Conservation (phyloP, 2,113 vertebrate genomes). For the Oncorhynchus masou region DNA sequence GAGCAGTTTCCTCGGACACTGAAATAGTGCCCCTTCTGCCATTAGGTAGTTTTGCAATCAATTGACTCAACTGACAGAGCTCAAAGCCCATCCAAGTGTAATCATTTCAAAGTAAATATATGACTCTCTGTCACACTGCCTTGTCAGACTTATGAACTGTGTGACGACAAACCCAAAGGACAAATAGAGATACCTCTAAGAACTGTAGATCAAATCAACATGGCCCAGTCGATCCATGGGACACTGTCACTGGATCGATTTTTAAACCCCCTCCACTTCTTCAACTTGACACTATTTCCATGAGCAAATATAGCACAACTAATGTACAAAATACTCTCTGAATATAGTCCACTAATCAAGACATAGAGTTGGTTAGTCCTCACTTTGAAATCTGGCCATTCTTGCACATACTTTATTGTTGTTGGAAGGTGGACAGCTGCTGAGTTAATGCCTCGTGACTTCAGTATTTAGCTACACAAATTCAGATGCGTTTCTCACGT, state of each 20-base stretch:
- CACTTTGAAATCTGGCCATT: too few species aligned
- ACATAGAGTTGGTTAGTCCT: too few species aligned
- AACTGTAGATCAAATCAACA: background rate
- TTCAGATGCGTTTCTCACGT: background rate
- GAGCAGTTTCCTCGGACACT: background rate
- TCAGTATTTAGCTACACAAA: too few species aligned
- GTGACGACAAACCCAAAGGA: background rate
- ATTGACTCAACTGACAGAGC: background rate
- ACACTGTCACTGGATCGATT: background rate
- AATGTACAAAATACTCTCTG: too few species aligned
- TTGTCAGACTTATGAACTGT: background rate
- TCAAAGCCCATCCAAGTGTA: background rate
- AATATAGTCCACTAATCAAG: too few species aligned
- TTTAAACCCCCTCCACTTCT: background rate
- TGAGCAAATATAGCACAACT: too few species aligned
- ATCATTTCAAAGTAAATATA: background rate
- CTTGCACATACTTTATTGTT: too few species aligned
- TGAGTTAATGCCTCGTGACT: too few species aligned
- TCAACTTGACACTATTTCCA: too few species aligned
- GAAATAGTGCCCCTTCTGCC: background rate
- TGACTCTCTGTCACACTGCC: background rate
- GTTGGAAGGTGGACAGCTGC: too few species aligned
- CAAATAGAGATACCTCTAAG: background rate
- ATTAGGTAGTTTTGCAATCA: background rate
- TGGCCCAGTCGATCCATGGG: background rate